Base-by-base conservation (phyloP, 2,888 invertebrate genomes). In the Lasioglossum calceatum region DNA sequence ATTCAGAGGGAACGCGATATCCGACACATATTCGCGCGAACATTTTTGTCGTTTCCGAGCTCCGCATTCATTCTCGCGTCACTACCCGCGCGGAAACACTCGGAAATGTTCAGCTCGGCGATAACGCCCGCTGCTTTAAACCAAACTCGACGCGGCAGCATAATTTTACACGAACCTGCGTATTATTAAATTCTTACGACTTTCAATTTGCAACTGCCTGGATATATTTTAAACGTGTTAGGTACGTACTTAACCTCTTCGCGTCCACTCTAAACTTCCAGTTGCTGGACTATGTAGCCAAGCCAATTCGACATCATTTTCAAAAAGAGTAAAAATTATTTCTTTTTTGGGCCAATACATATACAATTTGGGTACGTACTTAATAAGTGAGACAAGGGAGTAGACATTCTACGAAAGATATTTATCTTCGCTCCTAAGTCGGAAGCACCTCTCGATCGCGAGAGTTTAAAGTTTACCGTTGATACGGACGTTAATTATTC, bases 1-100 rank as follows among this genome's bases (percentile, higher is more conserved):
- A 79, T 54, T 79, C 71, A 39, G 50, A 27, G 39, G 16, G 42
- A 78, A 78, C 32, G 71, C 16, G 78, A 54, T 42, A 71, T 54
- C 27, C 39, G 50, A 54, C 78, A 42, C n/a, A 42, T 78, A 71
- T 71, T 71, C 42, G 50, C 27, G 78, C n/a, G 39, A 27, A 70
- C 71, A 42, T 71, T 78, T 44, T n/a, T n/a, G 71, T 54, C 70
- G 67, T 71, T 78, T 10, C 19, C 70, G 36, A 10, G 50, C 39
- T 12, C 39, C 27, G 78, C 19, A 27, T 47, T 16, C 67, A 19
- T 54, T 70, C 39, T 39, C 71, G 50, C 39, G 54, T 39, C 71
- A 7, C 54, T 54, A 27, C 50, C 39, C n/a, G 39, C 23, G 10
- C 19, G 39, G 39, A 2, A 32, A n/a, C 32, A 44, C 44, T 44